Conservation (phyloP, 2,797 vertebrate genomes). For the Thripadectes ignobilis region DNA sequence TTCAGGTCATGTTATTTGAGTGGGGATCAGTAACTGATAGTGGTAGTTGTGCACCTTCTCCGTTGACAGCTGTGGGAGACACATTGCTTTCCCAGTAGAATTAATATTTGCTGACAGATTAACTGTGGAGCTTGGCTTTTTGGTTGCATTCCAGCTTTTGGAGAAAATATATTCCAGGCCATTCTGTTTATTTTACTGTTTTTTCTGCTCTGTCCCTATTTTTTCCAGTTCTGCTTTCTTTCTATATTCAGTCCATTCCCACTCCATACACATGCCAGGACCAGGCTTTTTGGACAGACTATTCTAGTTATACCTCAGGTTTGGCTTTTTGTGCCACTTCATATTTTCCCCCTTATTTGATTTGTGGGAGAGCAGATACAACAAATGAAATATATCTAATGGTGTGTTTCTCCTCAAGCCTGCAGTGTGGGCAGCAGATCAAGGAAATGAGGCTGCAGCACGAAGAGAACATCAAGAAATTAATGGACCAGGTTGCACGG, state of each 20-base stretch:
- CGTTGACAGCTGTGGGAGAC: background rate
- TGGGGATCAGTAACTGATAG: background rate
- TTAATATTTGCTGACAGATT: background rate
- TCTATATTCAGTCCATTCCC: background rate
- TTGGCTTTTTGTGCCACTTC: slow-evolving; percentile 10
- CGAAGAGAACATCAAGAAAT: slow-evolving; percentile 87
- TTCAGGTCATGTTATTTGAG: background rate
- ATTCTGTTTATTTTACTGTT: background rate
- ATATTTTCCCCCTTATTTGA: background rate
- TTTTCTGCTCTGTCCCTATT: background rate
- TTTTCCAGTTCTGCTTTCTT: background rate
- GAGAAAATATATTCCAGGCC: background rate
- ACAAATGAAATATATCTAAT: slow-evolving; percentile 23
- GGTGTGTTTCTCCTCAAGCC: slow-evolving; percentile 78
- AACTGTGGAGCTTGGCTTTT: background rate
- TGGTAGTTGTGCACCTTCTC: background rate
- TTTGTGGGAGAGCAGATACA: background rate
- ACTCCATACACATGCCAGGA: background rate
- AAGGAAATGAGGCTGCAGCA: slow-evolving; percentile 90
- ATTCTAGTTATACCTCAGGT: background rate
- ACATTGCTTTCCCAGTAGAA: background rate
- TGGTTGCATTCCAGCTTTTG: background rate
- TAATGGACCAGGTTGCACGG: slow-evolving; percentile 74
- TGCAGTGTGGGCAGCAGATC: slow-evolving; percentile 95
- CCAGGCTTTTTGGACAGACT: background rate